Percentiles rank a stretch among this genome's conserved stretches.
These are phyloP conservation scores for Euphonia xanthogaster DNA, from an alignment of 2,797 vertebrate genomes.

Conservation along the genomic window DNA sequence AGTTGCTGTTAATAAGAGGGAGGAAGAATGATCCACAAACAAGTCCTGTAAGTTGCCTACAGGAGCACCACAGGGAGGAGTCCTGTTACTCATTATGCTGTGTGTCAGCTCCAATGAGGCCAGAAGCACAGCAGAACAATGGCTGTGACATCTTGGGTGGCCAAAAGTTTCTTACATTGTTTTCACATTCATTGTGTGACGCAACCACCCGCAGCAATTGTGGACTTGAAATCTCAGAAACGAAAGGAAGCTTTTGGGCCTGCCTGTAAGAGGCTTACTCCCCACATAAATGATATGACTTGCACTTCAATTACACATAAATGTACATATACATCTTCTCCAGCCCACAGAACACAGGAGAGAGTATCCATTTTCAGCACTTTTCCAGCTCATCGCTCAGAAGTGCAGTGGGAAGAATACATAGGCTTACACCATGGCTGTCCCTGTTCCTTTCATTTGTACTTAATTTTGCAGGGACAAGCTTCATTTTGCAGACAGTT, in stretches of 20 bases:
- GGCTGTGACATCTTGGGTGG: neutral
- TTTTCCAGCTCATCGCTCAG: neutral
- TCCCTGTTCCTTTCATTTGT: neutral
- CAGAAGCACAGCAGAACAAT: neutral
- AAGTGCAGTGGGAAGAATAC: neutral
- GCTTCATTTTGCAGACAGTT: neutral
- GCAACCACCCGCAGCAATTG: neutral
- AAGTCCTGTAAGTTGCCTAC: slow-evolving; percentile 4
- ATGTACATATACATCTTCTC: neutral
- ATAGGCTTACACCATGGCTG: neutral
- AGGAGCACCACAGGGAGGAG: slow-evolving; percentile 6
- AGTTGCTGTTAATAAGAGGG: neutral
- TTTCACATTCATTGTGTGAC: neutral
- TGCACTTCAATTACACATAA: neutral
- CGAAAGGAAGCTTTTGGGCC: neutral
- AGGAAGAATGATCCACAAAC: slow-evolving; percentile 29
- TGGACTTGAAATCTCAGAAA: slow-evolving; percentile 1
- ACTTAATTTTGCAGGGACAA: slow-evolving; percentile 27
- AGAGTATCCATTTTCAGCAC: neutral
- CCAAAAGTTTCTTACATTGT: slow-evolving; percentile 2
- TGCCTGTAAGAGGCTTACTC: neutral
- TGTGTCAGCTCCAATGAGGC: neutral
- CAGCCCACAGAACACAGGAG: neutral
- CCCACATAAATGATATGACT: neutral
- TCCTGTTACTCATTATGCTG: slow-evolving; percentile 29